A percentile compares a stretch with the other conserved stretches of the same genome.
Evolutionary conservation across 2,113 vertebrate genomes (phyloP).

Genomic region (Thamnophis sirtalis): DNA sequence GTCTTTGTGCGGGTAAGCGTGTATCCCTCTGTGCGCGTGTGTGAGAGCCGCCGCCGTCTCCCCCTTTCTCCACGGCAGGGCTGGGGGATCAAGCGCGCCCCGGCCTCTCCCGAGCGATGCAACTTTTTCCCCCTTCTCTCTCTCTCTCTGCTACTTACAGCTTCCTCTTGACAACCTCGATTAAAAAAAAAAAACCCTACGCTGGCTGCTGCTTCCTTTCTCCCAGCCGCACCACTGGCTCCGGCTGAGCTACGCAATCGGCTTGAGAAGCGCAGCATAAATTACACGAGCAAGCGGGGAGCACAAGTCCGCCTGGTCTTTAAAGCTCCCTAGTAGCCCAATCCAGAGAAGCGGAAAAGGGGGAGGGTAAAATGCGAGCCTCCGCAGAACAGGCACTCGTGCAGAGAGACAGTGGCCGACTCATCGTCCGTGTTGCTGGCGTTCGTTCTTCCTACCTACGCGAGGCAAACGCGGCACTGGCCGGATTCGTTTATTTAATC

Average conservation of each 20-base stretch:
- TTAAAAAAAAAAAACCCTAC: neutral
- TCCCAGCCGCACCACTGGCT: neutral
- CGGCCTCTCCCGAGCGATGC: neutral
- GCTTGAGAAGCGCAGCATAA: neutral
- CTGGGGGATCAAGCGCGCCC: neutral
- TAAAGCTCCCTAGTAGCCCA: neutral
- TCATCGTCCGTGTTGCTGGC: no score
- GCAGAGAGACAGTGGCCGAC: neutral
- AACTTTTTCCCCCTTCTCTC: neutral
- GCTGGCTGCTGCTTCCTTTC: neutral
- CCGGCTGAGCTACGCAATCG: neutral
- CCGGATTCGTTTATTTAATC: no score
- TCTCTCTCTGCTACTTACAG: neutral
- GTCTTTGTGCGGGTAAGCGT: constrained; percentile 2
- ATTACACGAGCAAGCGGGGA: neutral
- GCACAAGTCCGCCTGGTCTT: neutral
- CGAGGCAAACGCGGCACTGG: neutral
- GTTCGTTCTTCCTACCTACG: neutral
- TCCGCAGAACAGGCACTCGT: neutral
- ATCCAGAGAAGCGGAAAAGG: neutral
- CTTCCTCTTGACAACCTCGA: neutral
- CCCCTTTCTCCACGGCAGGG: neutral
- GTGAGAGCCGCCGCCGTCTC: neutral
- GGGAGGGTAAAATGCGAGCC: no score
- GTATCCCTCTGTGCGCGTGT: neutral